Conservation (phyloP, 1,140 invertebrate species). For the Eriosoma lanigerum region DNA sequence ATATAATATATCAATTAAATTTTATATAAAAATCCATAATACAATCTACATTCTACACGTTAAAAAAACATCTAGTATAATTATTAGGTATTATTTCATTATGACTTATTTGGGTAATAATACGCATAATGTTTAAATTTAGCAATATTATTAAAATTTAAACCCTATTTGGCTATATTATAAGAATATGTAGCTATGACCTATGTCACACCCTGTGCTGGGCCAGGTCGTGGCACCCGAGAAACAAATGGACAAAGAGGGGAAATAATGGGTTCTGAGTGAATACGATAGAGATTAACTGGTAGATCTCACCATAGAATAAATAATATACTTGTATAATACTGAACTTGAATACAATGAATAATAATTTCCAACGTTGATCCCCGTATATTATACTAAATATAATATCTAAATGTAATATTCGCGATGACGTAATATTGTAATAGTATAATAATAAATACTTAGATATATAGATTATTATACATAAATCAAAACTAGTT, state of each 20-base stretch:
- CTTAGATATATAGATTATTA: background rate
- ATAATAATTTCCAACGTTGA: conserved; percentile 19
- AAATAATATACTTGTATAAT: background rate
- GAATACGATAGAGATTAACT: conserved; percentile 26
- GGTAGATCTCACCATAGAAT: conserved; percentile 27
- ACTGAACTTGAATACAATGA: conserved; percentile 19
- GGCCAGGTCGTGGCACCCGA: background rate
- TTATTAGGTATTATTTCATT: too few relatives aligned
- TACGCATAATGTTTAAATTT: conserved; percentile 14
- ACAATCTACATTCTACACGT: too few relatives aligned
- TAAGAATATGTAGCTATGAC: background rate
- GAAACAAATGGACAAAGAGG: conserved; percentile 8
- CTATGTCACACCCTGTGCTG: conserved; percentile 7
- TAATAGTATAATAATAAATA: conserved; percentile 28
- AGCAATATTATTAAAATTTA: conserved; percentile 3
- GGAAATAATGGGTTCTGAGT: background rate
- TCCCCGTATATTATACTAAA: background rate
- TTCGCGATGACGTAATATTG: conserved; percentile 32
- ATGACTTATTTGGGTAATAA: background rate
- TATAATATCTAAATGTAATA: conserved; percentile 10
- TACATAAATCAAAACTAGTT: conserved; percentile 17
- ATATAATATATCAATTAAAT: conserved; percentile 39
- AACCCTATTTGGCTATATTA: background rate
- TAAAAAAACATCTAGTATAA: too few relatives aligned
- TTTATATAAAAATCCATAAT: background rate